Evolutionary conservation across 1,140 invertebrate genomes (phyloP).

Genomic region (Brachionus asplanchnoidis): DNA sequence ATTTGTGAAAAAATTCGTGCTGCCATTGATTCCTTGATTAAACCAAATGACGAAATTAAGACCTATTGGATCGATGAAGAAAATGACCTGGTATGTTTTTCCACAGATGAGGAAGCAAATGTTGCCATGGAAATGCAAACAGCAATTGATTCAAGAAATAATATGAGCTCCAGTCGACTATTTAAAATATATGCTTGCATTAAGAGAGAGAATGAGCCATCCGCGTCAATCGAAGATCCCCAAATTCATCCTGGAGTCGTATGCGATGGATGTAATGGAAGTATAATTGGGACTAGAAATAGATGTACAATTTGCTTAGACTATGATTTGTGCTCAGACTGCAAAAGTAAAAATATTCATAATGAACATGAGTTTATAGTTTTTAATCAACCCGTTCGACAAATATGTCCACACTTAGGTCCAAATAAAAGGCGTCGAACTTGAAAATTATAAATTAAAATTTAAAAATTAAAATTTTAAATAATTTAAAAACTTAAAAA

Average conservation of each 20-base stretch:
- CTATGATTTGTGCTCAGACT: constrained; percentile 74
- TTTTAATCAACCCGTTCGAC: not conserved
- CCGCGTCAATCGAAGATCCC: not conserved
- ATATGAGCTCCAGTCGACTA: not conserved
- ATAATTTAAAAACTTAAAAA: too few species aligned
- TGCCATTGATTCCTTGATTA: not conserved
- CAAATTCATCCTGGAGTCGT: constrained; percentile 62
- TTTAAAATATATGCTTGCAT: not conserved
- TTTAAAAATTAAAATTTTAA: too few species aligned
- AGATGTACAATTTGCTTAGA: constrained; percentile 76
- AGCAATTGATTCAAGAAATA: not conserved
- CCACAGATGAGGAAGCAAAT: not conserved
- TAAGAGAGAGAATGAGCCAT: not conserved
- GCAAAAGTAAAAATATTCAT: constrained; percentile 70
- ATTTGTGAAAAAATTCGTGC: not conserved
- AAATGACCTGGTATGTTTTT: constrained; percentile 26
- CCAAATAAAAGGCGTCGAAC: too few species aligned
- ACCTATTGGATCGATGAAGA: constrained; percentile 38
- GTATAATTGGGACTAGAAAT: constrained; percentile 71
- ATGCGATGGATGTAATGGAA: constrained; percentile 70
- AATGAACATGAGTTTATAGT: constrained; percentile 71
- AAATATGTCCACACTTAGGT: not conserved
- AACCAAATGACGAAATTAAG: not conserved
- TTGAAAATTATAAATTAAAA: too few species aligned
- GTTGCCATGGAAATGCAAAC: constrained; percentile 18